A percentile compares a stretch with the other conserved stretches of the same genome.
These are phyloP conservation scores for Drosophila neotestacea DNA, from an alignment of 2,888 invertebrate genomes.

Conservation along the genomic window DNA sequence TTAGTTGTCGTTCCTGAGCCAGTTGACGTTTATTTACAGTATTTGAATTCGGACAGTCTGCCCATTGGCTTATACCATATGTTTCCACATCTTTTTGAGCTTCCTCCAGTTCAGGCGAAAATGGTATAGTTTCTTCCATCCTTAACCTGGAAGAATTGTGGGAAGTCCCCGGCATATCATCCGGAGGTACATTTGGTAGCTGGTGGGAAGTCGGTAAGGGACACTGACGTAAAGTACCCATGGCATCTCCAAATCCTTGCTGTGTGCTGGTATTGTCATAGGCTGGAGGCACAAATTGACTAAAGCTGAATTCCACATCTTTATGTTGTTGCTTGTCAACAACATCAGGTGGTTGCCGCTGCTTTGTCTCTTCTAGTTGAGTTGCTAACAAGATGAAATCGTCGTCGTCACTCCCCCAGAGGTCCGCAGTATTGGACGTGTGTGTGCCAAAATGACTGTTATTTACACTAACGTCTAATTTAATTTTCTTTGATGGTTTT, in stretches of 20 bases:
- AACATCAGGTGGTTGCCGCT: constrained; percentile 4
- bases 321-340: constrained; percentile 22
- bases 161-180: neutral
- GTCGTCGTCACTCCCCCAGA: constrained; percentile 84
- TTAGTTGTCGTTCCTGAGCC: constrained; percentile 80
- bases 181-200: neutral
- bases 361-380: constrained; percentile 80
- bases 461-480: constrained; percentile 76
- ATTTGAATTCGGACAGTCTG: neutral
- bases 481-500: constrained; percentile 80
- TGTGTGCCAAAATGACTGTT: constrained; percentile 40
- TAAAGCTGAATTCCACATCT: constrained; percentile 74
- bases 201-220: neutral
- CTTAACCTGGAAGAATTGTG: constrained; percentile 9
- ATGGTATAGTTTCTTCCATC: constrained; percentile 59
- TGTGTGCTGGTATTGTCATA: constrained; percentile 80
- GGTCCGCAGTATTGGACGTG: constrained; percentile 52
- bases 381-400: constrained; percentile 83
- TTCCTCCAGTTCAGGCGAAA: constrained; percentile 31
- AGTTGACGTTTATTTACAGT: constrained; percentile 70
- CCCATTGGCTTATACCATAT: neutral
- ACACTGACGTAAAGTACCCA: neutral
- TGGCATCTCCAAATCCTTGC: constrained; percentile 41
- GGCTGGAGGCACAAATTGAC: constrained; percentile 72
- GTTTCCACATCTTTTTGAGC: neutral